Evolutionary conservation across 2,113 vertebrate species (phyloP).

Genomic region (Tragulus kanchil): DNA sequence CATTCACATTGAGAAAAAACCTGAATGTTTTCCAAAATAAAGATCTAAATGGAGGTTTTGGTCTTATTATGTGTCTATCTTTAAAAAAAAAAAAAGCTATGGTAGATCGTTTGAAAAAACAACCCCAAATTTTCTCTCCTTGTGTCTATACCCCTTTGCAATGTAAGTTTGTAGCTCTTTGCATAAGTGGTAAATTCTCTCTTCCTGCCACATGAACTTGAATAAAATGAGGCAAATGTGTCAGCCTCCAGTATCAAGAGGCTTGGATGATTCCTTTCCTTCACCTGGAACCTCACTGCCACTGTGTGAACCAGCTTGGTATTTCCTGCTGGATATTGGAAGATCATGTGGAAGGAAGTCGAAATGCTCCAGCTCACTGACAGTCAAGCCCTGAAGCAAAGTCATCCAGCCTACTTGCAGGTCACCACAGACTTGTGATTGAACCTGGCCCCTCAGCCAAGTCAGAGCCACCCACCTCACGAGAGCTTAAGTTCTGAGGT

Average conservation of each 20-base stretch:
- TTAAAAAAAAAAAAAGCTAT: background rate
- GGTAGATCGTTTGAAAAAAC: background rate
- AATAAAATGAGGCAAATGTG: background rate
- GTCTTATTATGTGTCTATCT: background rate
- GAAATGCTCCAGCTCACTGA: background rate
- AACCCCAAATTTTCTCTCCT: background rate
- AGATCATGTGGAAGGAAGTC: background rate
- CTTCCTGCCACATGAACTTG: background rate
- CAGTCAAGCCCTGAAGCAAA: background rate
- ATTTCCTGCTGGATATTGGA: background rate
- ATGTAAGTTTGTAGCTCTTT: background rate
- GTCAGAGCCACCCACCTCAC: background rate
- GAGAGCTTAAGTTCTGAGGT: background rate
- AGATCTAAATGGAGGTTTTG: background rate
- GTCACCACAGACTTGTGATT: background rate
- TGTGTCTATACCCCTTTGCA: background rate
- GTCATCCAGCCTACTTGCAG: background rate
- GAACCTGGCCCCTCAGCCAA: background rate
- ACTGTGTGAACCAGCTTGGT: background rate
- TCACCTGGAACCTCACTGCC: background rate
- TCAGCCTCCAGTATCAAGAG: too few species aligned
- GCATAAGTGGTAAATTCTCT: background rate
- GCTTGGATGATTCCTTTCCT: background rate
- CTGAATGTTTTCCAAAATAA: slow-evolving; percentile 2
- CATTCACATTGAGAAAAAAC: background rate